These are phyloP conservation scores for Tachycineta bicolor DNA, from an alignment of 2,113 vertebrate species.

Conservation along the genomic window DNA sequence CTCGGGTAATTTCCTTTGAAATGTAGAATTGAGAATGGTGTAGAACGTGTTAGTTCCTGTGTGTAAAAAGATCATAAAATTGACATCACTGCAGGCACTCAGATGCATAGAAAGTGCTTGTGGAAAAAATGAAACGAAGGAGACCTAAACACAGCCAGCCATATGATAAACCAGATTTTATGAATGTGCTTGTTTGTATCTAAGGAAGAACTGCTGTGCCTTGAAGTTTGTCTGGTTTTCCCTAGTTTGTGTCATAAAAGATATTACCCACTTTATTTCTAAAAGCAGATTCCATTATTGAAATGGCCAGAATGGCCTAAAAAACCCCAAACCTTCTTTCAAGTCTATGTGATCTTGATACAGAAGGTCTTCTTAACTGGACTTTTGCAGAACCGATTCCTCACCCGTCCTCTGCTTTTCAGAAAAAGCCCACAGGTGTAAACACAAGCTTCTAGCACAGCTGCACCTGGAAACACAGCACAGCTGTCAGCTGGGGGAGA, in stretches of 20 bases:
- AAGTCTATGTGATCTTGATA: not conserved
- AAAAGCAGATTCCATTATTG: not conserved
- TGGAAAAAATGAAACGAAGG: not conserved
- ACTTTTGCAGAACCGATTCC: not conserved
- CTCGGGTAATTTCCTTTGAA: not conserved
- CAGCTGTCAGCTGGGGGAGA: not conserved
- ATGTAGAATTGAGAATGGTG: not conserved
- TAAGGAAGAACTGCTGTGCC: not conserved
- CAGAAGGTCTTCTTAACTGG: not conserved
- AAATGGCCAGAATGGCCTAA: not conserved
- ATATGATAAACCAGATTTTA: constrained; percentile 1
- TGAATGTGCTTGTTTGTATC: not conserved
- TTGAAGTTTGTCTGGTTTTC: not conserved
- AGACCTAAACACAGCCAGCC: not conserved
- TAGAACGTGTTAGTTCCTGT: not conserved
- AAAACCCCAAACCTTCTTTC: not conserved
- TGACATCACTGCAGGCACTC: not conserved
- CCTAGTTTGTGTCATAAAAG: not conserved
- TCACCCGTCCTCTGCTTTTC: not conserved
- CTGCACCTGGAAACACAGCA: not conserved
- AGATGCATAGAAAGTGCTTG: not conserved
- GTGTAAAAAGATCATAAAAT: not conserved
- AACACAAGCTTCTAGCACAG: not conserved
- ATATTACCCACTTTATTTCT: not conserved
- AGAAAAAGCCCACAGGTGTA: not conserved